Evolutionary conservation across 64 coral and sea anemone species (phyloP).

Genomic region (Dendronephthya gigantea): DNA sequence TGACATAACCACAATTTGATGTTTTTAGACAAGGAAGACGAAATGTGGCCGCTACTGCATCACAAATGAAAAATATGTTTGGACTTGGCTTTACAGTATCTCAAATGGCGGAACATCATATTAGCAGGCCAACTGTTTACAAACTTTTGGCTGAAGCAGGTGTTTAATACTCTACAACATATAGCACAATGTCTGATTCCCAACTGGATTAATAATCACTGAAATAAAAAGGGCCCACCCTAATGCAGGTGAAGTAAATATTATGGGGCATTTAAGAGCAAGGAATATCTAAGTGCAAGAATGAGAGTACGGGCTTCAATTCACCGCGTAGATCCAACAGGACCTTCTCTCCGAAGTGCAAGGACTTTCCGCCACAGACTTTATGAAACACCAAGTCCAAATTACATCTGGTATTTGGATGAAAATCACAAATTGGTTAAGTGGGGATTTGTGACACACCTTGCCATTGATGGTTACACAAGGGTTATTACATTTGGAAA

Average conservation of each 20-base stretch:
- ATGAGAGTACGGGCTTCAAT: background rate
- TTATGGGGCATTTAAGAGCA: background rate
- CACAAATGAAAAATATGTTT: slow-evolving; percentile 11
- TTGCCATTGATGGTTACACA: no score
- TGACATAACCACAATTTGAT: no score
- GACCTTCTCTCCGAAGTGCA: background rate
- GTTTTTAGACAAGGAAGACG: no score
- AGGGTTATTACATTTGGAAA: no score
- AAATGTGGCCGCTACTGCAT: background rate
- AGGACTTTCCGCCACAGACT: background rate
- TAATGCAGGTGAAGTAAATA: background rate
- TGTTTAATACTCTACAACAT: background rate
- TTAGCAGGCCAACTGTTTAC: slow-evolving; percentile 4
- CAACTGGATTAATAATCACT: background rate
- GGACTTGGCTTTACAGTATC: background rate
- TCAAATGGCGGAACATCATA: background rate
- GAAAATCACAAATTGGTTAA: no score
- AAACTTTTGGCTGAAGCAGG: slow-evolving; percentile 1
- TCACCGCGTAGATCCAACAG: background rate
- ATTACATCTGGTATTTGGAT: no score
- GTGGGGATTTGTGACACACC: no score
- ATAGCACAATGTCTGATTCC: background rate
- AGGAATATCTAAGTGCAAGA: background rate
- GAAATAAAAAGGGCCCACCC: background rate
- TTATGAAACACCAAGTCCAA: no score